Percentiles rank a stretch among this genome's conserved stretches.
These are phyloP conservation scores for Trichoplax adhaerens DNA, from an alignment of 37 sponge, comb jelly and placozoan species.

Conservation along the genomic window DNA sequence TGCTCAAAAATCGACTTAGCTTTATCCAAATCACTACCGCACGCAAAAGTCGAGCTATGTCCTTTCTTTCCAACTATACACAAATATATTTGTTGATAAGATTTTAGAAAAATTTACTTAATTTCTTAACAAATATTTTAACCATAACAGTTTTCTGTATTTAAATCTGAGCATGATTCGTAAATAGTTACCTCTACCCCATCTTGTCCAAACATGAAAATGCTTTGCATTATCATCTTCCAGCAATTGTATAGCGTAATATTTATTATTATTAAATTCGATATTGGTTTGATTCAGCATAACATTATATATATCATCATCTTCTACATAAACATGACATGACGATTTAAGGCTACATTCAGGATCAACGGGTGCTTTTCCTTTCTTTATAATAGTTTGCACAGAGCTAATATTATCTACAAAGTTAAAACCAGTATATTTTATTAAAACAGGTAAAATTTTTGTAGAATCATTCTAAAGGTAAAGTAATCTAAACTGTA, in stretches of 20 bases:
- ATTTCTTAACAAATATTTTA: too few relatives aligned
- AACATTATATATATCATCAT: constrained; percentile 49
- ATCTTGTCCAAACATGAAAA: constrained; percentile 66
- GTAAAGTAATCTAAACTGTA: too few relatives aligned
- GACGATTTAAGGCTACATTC: constrained; percentile 24
- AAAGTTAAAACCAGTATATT: neutral
- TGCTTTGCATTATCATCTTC: constrained; percentile 24
- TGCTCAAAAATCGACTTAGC: constrained; percentile 52
- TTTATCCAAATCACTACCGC: constrained; percentile 34
- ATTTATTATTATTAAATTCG: constrained; percentile 84
- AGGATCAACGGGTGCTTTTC: constrained; percentile 40
- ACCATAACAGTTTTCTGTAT: too few relatives aligned
- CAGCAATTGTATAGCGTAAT: constrained; percentile 67
- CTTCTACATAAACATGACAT: constrained; percentile 46
- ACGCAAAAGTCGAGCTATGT: constrained; percentile 29
- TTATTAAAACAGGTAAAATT: too few relatives aligned
- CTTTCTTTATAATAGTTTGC: constrained; percentile 6
- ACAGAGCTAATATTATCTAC: neutral
- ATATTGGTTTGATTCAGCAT: constrained; percentile 86
- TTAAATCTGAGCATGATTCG: too few relatives aligned
- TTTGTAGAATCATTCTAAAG: too few relatives aligned
- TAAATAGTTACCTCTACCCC: constrained; percentile 63
- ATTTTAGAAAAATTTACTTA: too few relatives aligned
- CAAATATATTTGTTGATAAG: neutral
- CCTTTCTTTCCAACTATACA: constrained; percentile 58